phyloP scores from a whole-genome alignment of 2,113 vertebrate species.

The Oreamnos americanus region DNA sequence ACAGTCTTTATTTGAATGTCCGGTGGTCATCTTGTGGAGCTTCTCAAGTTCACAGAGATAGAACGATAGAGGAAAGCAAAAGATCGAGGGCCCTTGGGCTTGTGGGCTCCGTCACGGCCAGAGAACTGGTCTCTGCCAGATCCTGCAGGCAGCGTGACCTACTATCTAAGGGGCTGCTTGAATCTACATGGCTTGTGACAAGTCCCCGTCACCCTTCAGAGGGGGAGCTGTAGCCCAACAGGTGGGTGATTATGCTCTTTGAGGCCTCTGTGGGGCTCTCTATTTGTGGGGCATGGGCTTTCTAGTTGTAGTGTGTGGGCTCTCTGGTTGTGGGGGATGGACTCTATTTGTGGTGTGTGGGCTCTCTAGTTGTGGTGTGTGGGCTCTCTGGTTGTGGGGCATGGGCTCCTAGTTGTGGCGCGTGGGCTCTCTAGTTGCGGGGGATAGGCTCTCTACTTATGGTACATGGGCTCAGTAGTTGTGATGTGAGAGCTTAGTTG shows the following conservation, averaged over 20 bases:
- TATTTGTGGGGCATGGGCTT: neutral
- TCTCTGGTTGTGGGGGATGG: neutral
- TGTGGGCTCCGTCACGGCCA: neutral
- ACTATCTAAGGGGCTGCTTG: neutral
- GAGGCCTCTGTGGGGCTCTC: neutral
- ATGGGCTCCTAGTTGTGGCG: no score
- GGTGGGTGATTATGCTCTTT: neutral
- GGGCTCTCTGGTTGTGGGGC: no score
- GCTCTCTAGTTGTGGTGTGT: no score
- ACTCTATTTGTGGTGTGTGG: fast-evolving
- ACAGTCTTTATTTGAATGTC: neutral
- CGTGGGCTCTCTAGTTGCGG: no score
- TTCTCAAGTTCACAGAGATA: neutral
- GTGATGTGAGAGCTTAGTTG: neutral
- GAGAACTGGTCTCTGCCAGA: neutral
- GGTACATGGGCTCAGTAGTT: neutral
- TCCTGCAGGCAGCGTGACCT: neutral
- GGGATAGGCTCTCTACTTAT: neutral
- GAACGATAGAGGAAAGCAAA: neutral
- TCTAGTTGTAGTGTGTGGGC: neutral
- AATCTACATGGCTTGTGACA: neutral
- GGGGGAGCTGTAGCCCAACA: neutral
- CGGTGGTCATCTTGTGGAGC: neutral
- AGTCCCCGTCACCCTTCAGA: neutral
- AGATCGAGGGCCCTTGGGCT: neutral